Evolutionary conservation across 2,888 invertebrate genomes (phyloP), one percentile per base, ranked within the genome.

Genomic region (Cosmia trapezina): DNA sequence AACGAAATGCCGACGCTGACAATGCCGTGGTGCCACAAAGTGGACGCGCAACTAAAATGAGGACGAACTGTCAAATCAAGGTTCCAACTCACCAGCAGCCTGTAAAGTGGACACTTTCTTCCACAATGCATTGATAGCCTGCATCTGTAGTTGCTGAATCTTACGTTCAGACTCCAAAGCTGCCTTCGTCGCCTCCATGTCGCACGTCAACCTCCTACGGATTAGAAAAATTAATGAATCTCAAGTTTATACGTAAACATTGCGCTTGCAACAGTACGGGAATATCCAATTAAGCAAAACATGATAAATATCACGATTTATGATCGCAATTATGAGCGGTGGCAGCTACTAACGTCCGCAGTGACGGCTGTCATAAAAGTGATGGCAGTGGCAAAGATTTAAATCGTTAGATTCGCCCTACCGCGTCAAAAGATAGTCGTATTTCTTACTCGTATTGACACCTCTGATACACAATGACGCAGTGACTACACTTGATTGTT

Each of bases 111-210:
- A 97, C 3, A 98, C 98, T 91, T 98, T 98, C 92, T 98, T 98
- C 98, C 98, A 98, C 5, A 98, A 94, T 1, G 98, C 98, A 89
- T 98, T 98, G 86, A 98, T 98, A 7, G 98, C 98, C 93, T 98
- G 98, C 97, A 98, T 98, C 94, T 98, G 98, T 64, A 98, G 93
- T 89, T 98, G 97, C 86, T 98, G 98, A 72, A 98, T 97, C 89
- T 98, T 98, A 45, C 98, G 96, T 90, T 98, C 98, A 87, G 98
- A 98, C 89, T 98, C 98, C 61, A 98, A 91, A 19, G 98, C 98
- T 2, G 97, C 98, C 91, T 98, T 98, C 0, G 98, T 98, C 19
- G 98, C 97, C 89, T 98, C 98, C 97, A 98, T 98, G 89, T 98
- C 98, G 83, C 97, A 97, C 8, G 98, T 97, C 49, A 98, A 92